These are phyloP conservation scores for Lithodes maja DNA, from an alignment of 2,888 invertebrate genomes.

Conservation along the genomic window DNA sequence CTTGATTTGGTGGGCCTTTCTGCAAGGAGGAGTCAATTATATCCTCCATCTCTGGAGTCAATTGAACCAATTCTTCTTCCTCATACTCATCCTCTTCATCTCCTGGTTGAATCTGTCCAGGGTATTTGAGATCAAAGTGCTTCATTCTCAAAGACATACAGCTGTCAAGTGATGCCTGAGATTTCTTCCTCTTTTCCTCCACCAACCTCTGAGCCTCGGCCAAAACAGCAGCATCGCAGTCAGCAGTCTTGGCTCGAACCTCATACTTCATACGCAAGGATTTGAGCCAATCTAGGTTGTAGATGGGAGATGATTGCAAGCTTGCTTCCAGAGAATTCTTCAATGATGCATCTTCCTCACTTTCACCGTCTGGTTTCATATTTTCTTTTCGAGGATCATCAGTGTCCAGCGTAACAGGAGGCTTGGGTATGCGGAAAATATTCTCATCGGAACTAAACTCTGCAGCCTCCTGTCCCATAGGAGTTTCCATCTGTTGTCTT, in stretches of 20 bases:
- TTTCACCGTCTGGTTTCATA: neutral
- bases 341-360: neutral
- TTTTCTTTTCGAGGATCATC: conserved; percentile 25
- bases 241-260: conserved; percentile 22
- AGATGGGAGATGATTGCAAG: conserved; percentile 20
- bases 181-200: conserved; percentile 48
- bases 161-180: conserved; percentile 44
- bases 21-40: conserved; percentile 73
- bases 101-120: conserved; percentile 27
- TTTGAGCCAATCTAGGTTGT: conserved; percentile 40
- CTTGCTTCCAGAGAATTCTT: conserved; percentile 28
- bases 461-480: neutral
- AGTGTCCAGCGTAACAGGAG: conserved; percentile 6
- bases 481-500: conserved; percentile 43
- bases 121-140: conserved; percentile 51
- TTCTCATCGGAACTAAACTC: conserved; percentile 7
- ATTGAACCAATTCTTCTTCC: conserved; percentile 78
- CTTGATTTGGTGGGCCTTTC: conserved; percentile 78
- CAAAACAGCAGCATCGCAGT: conserved; percentile 39
- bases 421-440: conserved; percentile 37
- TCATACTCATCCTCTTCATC: conserved; percentile 77
- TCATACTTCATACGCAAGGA: conserved; percentile 38
- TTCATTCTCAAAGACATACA: conserved; percentile 48
- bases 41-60: conserved; percentile 81
- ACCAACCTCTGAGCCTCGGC: conserved; percentile 39